Conservation (phyloP, 2,113 vertebrate genomes). For the Gambusia holbrooki region DNA sequence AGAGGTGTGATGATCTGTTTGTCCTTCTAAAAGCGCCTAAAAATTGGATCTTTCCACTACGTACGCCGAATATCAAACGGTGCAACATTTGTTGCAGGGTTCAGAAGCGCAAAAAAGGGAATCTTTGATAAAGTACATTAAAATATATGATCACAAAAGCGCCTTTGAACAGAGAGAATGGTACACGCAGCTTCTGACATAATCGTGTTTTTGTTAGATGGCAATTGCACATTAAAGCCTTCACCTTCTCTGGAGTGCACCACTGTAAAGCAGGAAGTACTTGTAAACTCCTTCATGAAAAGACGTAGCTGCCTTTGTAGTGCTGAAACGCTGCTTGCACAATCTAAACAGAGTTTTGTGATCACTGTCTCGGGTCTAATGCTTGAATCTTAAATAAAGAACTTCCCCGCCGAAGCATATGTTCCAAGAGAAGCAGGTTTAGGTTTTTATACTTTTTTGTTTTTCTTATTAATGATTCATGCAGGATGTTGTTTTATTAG, state of each 20-base stretch:
- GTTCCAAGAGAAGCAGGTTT: slow-evolving; percentile 1
- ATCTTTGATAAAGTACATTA: slow-evolving; percentile 17
- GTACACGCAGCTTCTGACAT: slow-evolving; percentile 26
- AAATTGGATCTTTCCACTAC: slow-evolving; percentile 5
- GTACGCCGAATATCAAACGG: slow-evolving; percentile 9
- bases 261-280: slow-evolving; percentile 10
- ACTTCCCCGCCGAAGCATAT: slow-evolving; percentile 5
- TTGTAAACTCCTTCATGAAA: slow-evolving; percentile 29
- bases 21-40: slow-evolving; percentile 7
- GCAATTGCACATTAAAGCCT: slow-evolving; percentile 27
- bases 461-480: neutral
- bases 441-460: neutral
- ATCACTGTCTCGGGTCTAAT: slow-evolving; percentile 3
- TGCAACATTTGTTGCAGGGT: neutral
- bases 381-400: neutral
- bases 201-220: slow-evolving; percentile 16
- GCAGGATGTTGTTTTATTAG: neutral
- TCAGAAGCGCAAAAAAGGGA: slow-evolving; percentile 2
- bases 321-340: neutral
- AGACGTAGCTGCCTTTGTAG: slow-evolving; percentile 8
- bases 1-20: slow-evolving; percentile 14
- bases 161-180: slow-evolving; percentile 33
- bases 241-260: slow-evolving; percentile 4
- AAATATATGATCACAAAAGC: slow-evolving; percentile 18
- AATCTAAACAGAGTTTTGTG: slow-evolving; percentile 22